A percentile compares a stretch with the other conserved stretches of the same genome.
Evolutionary conservation across 2,888 invertebrate species (phyloP).

Genomic region (Sarcophaga variegata): DNA sequence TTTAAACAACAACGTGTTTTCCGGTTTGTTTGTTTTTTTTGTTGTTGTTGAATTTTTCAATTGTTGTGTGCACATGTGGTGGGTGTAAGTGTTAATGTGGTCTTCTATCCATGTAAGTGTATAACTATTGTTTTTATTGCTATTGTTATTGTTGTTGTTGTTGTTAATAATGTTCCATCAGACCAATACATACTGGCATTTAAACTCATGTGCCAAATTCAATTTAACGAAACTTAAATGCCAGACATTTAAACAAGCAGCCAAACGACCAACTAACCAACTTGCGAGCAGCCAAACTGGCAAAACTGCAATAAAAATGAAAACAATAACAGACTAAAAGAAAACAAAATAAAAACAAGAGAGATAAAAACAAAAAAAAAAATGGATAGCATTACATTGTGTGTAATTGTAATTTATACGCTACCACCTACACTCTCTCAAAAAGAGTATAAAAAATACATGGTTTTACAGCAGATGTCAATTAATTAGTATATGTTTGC

Average conservation of each 20-base stretch:
- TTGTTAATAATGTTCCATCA: neutral
- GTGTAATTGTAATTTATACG: constrained; percentile 28
- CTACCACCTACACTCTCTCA: constrained; percentile 16
- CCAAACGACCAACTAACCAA: neutral
- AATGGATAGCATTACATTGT: neutral
- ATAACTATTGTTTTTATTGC: neutral
- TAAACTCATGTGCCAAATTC: constrained; percentile 27
- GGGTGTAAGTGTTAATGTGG: constrained; percentile 2
- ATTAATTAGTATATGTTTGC: neutral
- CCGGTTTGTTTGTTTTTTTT: neutral
- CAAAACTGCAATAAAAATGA: constrained; percentile 10
- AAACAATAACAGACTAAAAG: neutral
- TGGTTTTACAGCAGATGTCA: neutral
- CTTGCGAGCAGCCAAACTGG: constrained; percentile 10
- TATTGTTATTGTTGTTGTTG: neutral
- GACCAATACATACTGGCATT: constrained; percentile 12
- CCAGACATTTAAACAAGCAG: constrained; percentile 21
- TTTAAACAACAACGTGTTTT: constrained; percentile 27
- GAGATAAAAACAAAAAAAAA: neutral
- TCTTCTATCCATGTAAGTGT: neutral
- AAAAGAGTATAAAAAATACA: neutral
- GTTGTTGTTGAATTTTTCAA: constrained; percentile 1
- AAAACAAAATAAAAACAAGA: constrained; percentile 5
- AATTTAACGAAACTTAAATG: constrained; percentile 9
- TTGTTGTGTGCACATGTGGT: neutral